phyloP scores from a whole-genome alignment of 2,797 vertebrate genomes.

The Sebastes steindachneri region DNA sequence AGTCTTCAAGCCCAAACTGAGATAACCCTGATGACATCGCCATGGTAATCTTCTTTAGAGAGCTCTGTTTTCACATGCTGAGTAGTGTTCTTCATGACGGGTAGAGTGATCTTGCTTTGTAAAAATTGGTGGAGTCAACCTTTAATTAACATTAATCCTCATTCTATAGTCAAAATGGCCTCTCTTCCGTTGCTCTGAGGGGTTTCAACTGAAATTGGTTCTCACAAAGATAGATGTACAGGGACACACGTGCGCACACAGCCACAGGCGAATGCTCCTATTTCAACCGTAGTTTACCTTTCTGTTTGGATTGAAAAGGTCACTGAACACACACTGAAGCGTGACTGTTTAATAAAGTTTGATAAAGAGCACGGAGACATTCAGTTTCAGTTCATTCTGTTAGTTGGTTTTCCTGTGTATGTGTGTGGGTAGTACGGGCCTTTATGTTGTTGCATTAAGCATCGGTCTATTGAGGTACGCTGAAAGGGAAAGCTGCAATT shows the following conservation, averaged over 20 bases:
- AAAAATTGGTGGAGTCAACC: background rate
- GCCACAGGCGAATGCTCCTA: background rate
- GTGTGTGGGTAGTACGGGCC: background rate
- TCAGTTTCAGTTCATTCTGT: background rate
- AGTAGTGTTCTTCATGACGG: background rate
- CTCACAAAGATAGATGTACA: background rate
- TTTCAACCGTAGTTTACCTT: background rate
- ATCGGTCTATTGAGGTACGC: background rate
- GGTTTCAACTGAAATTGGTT: background rate
- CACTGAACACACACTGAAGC: constrained; percentile 31
- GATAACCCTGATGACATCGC: background rate
- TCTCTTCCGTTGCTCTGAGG: background rate
- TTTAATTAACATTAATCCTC: background rate
- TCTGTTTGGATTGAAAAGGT: constrained; percentile 56
- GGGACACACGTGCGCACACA: background rate
- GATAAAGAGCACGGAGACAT: constrained; percentile 4
- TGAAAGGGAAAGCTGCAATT: background rate
- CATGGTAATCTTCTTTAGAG: background rate
- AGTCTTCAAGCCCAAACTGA: background rate
- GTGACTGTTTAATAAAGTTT: constrained; percentile 7
- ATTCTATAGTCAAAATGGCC: background rate
- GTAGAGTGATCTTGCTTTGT: background rate
- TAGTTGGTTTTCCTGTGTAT: background rate
- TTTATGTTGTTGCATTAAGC: background rate
- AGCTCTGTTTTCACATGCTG: no score